Percentiles rank a stretch among this genome's conserved stretches.
phyloP scores from a whole-genome alignment of 2,113 vertebrate genomes.

The Harpagus bidentatus region DNA sequence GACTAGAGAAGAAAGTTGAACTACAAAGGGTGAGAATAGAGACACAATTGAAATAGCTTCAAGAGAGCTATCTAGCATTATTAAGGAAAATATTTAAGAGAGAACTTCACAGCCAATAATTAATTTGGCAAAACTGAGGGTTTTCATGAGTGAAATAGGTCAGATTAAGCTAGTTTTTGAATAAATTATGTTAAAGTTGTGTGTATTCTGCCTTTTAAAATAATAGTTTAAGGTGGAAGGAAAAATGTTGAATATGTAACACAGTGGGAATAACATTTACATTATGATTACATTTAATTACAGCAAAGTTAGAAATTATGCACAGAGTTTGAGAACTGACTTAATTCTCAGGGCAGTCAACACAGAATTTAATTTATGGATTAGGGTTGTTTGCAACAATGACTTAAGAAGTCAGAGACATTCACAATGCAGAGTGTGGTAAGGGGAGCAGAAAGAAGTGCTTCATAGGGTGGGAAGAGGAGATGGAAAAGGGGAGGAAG shows the following conservation, averaged over 20 bases:
- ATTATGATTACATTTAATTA: constrained; percentile 21
- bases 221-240: background rate
- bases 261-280: constrained; percentile 2
- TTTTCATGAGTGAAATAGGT: background rate
- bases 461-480: background rate
- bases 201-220: constrained; percentile 9
- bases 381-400: background rate
- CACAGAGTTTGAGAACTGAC: background rate
- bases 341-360: constrained; percentile 11
- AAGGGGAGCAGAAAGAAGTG: background rate
- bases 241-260: constrained; percentile 27
- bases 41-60: background rate
- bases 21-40: background rate
- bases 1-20: background rate
- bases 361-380: constrained; percentile 16
- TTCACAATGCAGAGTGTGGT: background rate
- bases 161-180: background rate
- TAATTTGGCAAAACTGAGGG: background rate
- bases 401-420: background rate
- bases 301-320: constrained; percentile 35
- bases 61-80: background rate
- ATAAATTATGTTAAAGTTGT: constrained; percentile 18
- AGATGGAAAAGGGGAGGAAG: background rate
- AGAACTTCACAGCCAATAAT: background rate
- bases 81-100: background rate